Base-by-base conservation (phyloP, 2,888 invertebrate genomes). In the Drepana falcataria region DNA sequence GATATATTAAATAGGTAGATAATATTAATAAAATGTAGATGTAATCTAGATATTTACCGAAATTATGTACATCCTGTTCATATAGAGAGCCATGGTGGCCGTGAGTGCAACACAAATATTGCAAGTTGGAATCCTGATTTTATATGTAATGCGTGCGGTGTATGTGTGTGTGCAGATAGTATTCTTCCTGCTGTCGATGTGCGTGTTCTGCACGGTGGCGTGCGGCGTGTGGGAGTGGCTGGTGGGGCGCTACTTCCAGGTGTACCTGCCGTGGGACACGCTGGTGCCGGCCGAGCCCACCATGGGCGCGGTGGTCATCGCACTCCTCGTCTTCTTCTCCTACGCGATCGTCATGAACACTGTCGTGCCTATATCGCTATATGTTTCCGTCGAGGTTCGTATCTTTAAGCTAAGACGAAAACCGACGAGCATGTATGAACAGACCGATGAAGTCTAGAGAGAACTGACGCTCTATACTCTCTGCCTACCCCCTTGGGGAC, bases 311-410 rank as follows among this genome's bases (percentile, higher is more conserved):
- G 95, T 97, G 64, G 96, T 98, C 72, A 99, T 98, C 77, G 97
- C 99, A 65, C 93, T 98, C 71, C 94, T 99, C 68, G 97, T 98
- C 66, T 99, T 99, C 94, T 98, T 99, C 93, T 99, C 99, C 47
- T 99, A 99, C 91, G 97, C 98, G 79, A 99, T 99, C 87, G 97
- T 99, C 74, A 94, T 99, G 88, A 99, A 99, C 93, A 99, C 99
- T 77, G 98, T 99, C 78, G 99, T 99, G 93, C 99, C 99, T 91
- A 99, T 99, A 86, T 99, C 99, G 74, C 94, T 99, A 64, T 99
- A 99, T 92, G 99, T 99, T 79, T 95, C 95, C 79, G 96, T 96
- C 74, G 96, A 98, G 94, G 98, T 96, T 68, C 85, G 92, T 79
- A 2, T 48, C 9, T 34, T 47, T 47, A 51, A 37, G 37, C 5